phyloP scores from a whole-genome alignment of 2,113 vertebrate genomes.

The Misgurnus anguillicaudatus region DNA sequence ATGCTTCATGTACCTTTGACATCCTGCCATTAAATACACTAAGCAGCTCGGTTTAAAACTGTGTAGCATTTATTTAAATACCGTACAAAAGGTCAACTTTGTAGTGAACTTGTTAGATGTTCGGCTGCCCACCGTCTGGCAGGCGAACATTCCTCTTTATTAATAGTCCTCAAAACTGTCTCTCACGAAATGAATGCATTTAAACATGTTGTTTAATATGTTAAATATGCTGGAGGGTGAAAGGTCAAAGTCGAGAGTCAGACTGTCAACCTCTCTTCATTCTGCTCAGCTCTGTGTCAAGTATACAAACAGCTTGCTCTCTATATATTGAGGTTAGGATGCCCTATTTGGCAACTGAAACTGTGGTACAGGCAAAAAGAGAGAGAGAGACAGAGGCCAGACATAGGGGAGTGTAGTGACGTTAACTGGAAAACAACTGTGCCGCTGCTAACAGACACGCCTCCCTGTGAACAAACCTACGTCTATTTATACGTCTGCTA shows the following conservation, averaged over 20 bases:
- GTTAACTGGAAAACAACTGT: slow-evolving; percentile 70
- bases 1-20: neutral
- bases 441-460: slow-evolving; percentile 60
- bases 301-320: slow-evolving; percentile 1
- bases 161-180: slow-evolving; percentile 36
- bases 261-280: neutral
- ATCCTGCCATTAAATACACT: neutral
- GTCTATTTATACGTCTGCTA: slow-evolving; percentile 63
- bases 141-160: slow-evolving; percentile 26
- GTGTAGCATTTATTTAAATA: slow-evolving; percentile 28
- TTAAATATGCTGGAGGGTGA: neutral
- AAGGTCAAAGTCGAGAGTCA: neutral
- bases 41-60: slow-evolving; percentile 6
- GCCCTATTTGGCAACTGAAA: slow-evolving; percentile 53
- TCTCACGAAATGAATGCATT: slow-evolving; percentile 19
- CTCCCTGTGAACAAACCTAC: slow-evolving; percentile 57
- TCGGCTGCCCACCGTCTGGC: slow-evolving; percentile 22
- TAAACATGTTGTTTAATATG: neutral
- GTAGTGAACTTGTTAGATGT: slow-evolving; percentile 23
- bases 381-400: slow-evolving; percentile 49
- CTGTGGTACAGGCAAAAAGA: slow-evolving; percentile 24
- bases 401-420: slow-evolving; percentile 50
- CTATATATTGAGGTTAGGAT: slow-evolving; percentile 36
- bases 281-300: neutral
- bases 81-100: slow-evolving; percentile 28